Evolutionary conservation across 1,140 invertebrate genomes (phyloP).

Genomic region (Panulirus ornatus): DNA sequence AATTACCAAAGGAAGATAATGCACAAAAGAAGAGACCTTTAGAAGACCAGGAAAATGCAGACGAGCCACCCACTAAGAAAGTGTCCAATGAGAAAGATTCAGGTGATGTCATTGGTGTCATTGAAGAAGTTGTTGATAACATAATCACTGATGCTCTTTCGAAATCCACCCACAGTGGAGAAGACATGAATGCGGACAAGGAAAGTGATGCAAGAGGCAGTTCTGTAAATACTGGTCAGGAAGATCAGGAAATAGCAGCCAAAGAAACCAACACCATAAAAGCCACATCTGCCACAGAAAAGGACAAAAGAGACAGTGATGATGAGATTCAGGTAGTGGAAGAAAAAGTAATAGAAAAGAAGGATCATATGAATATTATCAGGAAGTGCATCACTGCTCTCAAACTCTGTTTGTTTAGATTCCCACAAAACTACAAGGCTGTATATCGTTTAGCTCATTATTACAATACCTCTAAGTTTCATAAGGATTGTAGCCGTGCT

Average conservation of each 20-base stretch:
- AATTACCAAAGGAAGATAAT: not conserved
- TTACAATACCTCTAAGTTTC: conserved; percentile 86
- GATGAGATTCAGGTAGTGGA: conserved; percentile 63
- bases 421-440: conserved; percentile 95
- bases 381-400: conserved; percentile 86
- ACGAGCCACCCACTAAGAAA: conserved; percentile 19
- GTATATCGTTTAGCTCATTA: conserved; percentile 91
- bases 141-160: conserved; percentile 21
- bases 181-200: not conserved
- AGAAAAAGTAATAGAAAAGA: conserved; percentile 78
- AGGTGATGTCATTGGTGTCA: not conserved
- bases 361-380: conserved; percentile 77
- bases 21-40: conserved; percentile 9
- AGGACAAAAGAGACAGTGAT: conserved; percentile 62
- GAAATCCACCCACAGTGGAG: not conserved
- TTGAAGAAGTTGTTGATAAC: conserved; percentile 34
- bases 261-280: conserved; percentile 65
- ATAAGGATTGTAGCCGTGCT: conserved; percentile 84
- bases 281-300: conserved; percentile 32
- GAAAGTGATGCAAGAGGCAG: not conserved
- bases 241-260: conserved; percentile 76
- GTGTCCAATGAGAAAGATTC: not conserved
- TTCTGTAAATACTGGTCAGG: not conserved
- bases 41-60: conserved; percentile 14
- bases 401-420: conserved; percentile 89